Evolutionary conservation across 2,797 vertebrate species (phyloP), one percentile per base, ranked within the genome.

Genomic region (Pangasius mekongensis): DNA sequence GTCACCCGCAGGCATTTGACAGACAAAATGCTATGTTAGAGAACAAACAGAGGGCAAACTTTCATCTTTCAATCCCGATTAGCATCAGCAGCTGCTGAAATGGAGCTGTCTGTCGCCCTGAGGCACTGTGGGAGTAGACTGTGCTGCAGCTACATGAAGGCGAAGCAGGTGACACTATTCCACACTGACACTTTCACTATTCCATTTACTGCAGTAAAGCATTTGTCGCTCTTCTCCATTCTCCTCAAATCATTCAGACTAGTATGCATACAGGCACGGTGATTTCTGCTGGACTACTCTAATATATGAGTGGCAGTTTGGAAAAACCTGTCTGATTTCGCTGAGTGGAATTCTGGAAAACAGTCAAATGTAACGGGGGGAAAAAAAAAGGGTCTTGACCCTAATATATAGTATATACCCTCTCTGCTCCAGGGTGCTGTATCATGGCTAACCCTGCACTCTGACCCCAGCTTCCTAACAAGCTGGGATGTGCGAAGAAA

Each of bases 31-130:
- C 33, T 36, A 87, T 91, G 94, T 93, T 88, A 94, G 94, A 93
- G 94, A 93, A 95, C 94, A 95, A 95, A 96, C 94, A 94, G 89
- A 92, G 89, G 91, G 94, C 94, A 95, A 96, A 95, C 93, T 94
- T 94, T 90, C 85, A 91, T 90, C 94, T 93, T 92, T 96, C 95
- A 95, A 90, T 89, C 91, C 89, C 58, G 89, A 95, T 96, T 94
- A 96, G 89, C 93, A 88, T 96, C 95, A 95, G 58, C 78, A 90
- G 85, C 58, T 54, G 39, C 84, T 92, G 92, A 95, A 93, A 94
- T 74, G 92, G 85, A 94, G 89, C 92, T 88, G 93, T 93, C 91
- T 95, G 93, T 95, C 90, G 92, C 95, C 94, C 94, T 85, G 78
- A 92, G 93, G 93, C 91, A 90, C 88, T 87, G 39, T 47, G 78